Conservation (phyloP, 1,140 invertebrate species). For the Orussus abietinus region DNA sequence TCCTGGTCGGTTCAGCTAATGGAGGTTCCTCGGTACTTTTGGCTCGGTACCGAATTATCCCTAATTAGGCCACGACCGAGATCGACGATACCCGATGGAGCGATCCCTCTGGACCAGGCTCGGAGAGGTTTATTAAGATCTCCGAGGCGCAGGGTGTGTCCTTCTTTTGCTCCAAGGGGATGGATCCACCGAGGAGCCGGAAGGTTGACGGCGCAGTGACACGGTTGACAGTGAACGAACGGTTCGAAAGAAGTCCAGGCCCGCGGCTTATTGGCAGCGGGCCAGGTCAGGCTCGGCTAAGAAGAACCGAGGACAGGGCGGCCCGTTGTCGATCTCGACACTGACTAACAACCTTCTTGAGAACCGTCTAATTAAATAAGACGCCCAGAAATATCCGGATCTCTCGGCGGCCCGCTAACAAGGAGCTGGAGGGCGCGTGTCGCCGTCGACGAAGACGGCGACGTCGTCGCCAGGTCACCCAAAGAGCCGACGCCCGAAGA, state of each 20-base stretch:
- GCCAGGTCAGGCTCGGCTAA: constrained; percentile 46
- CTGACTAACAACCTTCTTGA: constrained; percentile 47
- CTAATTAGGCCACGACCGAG: too few species aligned
- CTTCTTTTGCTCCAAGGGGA: too few species aligned
- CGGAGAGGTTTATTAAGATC: too few species aligned
- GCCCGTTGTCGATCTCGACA: constrained; percentile 28
- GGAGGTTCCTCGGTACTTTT: constrained; percentile 5
- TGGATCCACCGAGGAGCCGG: too few species aligned
- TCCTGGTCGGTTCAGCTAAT: too few species aligned
- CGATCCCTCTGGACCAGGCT: too few species aligned
- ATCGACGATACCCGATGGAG: too few species aligned
- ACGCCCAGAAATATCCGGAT: constrained; percentile 37
- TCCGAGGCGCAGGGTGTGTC: too few species aligned
- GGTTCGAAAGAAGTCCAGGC: constrained; percentile 34
- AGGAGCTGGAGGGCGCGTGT: constrained; percentile 29
- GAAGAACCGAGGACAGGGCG: constrained; percentile 18
- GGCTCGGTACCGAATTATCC: too few species aligned
- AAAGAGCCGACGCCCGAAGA: constrained; percentile 28
- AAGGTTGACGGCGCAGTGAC: constrained; percentile 13
- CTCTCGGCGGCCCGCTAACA: constrained; percentile 35
- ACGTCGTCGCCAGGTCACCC: constrained; percentile 32
- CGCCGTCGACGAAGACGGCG: constrained; percentile 10
- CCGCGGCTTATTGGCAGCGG: constrained; percentile 31
- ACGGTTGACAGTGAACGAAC: too few species aligned
- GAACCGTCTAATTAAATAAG: constrained; percentile 52